These are phyloP conservation scores for Ardeotis arabs DNA, from an alignment of 2,113 vertebrate genomes.

Conservation along the genomic window DNA sequence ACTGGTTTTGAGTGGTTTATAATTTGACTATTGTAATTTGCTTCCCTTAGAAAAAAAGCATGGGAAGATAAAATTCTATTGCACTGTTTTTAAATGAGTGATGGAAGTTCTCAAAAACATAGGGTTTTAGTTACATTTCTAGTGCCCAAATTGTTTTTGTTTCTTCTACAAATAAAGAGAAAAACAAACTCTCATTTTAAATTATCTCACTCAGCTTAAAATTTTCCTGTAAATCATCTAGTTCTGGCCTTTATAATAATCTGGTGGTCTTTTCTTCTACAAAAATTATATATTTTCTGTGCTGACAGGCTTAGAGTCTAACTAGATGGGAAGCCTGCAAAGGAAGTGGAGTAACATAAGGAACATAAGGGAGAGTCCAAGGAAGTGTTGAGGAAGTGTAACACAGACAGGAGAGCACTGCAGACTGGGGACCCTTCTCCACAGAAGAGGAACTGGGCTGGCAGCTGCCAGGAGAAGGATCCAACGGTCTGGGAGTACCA, in stretches of 20 bases:
- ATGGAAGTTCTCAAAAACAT: not conserved
- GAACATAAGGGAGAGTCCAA: not conserved
- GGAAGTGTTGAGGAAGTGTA: not conserved
- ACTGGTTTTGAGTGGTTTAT: not conserved
- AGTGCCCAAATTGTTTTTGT: not conserved
- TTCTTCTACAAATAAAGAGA: not conserved
- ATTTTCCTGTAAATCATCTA: not conserved
- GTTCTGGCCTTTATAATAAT: not conserved
- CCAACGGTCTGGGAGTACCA: not conserved
- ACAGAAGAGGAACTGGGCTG: not conserved
- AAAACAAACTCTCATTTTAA: not conserved
- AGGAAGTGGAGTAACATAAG: not conserved
- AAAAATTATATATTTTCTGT: not conserved
- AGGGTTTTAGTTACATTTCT: not conserved
- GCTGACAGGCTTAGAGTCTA: not conserved
- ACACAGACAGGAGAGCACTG: not conserved
- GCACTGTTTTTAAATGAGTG: not conserved
- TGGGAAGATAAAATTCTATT: not conserved
- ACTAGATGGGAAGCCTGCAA: not conserved
- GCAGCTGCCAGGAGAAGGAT: not conserved
- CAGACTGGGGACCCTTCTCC: not conserved
- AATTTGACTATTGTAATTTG: not conserved
- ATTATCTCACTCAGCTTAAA: not conserved
- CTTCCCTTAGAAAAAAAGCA: not conserved
- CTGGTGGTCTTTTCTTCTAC: not conserved